Conservation (phyloP, 2,113 vertebrate species). For the Actinemys pallida region DNA sequence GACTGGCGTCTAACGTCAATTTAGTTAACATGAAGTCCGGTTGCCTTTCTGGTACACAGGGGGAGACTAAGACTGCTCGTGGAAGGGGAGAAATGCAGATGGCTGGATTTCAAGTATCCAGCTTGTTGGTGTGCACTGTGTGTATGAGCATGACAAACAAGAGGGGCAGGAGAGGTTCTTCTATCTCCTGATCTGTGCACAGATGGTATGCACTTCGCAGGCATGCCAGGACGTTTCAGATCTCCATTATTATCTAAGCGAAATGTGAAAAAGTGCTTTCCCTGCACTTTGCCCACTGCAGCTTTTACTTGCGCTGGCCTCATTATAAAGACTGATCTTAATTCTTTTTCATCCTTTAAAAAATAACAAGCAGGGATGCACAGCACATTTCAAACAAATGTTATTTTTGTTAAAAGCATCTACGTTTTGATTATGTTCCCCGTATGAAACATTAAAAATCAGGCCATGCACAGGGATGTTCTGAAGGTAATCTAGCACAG, state of each 20-base stretch:
- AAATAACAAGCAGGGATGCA: background rate
- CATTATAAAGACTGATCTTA: background rate
- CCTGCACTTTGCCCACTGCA: background rate
- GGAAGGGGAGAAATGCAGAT: background rate
- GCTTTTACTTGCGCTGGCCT: background rate
- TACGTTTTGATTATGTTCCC: background rate
- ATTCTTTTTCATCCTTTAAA: background rate
- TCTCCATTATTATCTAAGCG: fast-evolving
- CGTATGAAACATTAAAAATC: background rate
- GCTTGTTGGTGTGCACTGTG: background rate
- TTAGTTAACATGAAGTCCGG: background rate
- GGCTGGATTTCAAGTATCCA: background rate
- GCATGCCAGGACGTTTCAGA: background rate
- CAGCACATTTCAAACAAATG: fast-evolving
- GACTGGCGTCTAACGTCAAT: background rate
- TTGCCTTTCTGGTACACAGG: background rate
- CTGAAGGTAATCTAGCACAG: background rate
- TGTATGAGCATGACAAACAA: background rate
- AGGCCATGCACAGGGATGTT: background rate
- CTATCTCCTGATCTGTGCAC: background rate
- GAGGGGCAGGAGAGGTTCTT: background rate
- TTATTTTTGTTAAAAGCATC: background rate
- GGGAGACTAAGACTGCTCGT: no score
- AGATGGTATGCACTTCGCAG: background rate
- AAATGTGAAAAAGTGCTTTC: background rate